These are phyloP conservation scores for Melikaiella ostensackeni DNA, from an alignment of 2,888 invertebrate genomes.

Conservation along the genomic window DNA sequence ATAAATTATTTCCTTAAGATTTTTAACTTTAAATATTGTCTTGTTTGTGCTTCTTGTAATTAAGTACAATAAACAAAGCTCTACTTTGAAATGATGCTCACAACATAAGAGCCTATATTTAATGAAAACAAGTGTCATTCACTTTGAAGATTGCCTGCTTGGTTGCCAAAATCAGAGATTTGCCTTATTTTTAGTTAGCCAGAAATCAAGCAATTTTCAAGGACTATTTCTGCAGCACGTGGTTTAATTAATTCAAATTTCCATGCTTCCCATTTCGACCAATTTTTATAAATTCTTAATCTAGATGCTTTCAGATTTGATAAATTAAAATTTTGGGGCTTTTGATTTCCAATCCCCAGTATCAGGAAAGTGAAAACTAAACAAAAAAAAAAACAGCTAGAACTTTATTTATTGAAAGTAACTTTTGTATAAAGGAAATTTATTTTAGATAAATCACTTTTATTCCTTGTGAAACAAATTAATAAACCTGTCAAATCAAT, in stretches of 20 bases:
- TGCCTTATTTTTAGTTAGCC: neutral
- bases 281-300: too few species aligned
- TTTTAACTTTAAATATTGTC: neutral
- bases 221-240: neutral
- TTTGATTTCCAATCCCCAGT: neutral
- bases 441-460: neutral
- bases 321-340: neutral
- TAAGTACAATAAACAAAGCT: neutral
- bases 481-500: neutral
- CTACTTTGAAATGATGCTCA: neutral
- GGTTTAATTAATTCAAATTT: neutral
- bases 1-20: neutral
- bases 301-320: neutral
- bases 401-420: neutral
- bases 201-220: neutral
- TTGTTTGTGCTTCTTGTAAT: neutral
- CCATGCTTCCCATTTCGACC: neutral
- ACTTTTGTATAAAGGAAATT: neutral
- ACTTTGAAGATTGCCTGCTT: neutral
- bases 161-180: conserved; percentile 3
- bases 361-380: neutral
- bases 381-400: neutral
- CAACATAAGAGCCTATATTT: neutral
- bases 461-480: neutral
- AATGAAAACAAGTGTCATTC: conserved; percentile 8